Evolutionary conservation across 2,113 vertebrate genomes (phyloP).

Genomic region (Macheiramphus alcinus): DNA sequence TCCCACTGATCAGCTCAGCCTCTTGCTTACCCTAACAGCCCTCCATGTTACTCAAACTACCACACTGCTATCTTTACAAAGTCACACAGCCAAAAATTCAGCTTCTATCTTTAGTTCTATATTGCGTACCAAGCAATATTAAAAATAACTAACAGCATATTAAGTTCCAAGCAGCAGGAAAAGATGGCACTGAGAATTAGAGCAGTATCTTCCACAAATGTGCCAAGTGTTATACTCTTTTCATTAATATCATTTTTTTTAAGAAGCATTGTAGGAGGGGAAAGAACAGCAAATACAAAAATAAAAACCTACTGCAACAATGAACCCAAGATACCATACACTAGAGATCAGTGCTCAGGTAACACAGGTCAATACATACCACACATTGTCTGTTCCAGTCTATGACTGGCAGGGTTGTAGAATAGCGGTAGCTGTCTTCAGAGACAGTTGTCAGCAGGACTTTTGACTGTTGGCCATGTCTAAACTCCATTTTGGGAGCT

Average conservation of each 20-base stretch:
- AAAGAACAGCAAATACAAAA: neutral
- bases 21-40: neutral
- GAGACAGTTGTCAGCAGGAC: neutral
- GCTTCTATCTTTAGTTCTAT: neutral
- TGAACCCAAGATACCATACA: neutral
- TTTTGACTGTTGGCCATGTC: neutral
- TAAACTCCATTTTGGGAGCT: neutral
- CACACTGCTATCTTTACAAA: neutral
- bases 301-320: neutral
- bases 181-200: neutral
- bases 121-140: neutral
- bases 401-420: neutral
- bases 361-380: neutral
- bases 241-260: neutral
- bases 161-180: neutral
- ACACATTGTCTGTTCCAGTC: neutral
- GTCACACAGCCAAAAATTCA: neutral
- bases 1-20: neutral
- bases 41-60: neutral
- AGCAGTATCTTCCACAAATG: neutral
- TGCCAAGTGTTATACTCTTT: neutral
- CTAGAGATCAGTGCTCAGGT: neutral
- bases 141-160: neutral
- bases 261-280: neutral
- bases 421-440: neutral